A percentile compares a stretch with the other conserved stretches of the same genome.
Evolutionary conservation across 2,113 vertebrate species (phyloP).

Genomic region (Protobothrops flavoviridis): DNA sequence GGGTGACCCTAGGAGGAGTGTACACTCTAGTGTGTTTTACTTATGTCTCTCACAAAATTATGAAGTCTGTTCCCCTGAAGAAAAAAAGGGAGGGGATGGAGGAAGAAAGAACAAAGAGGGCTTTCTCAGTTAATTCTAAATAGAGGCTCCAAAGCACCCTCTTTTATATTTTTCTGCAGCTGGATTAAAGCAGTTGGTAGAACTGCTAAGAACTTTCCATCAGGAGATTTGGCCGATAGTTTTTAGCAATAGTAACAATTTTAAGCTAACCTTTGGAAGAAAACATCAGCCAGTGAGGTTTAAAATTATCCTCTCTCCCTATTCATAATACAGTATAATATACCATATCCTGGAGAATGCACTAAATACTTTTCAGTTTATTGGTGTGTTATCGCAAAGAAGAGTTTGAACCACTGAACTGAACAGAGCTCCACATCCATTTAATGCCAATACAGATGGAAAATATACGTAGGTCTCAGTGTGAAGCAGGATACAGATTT

Average conservation of each 20-base stretch:
- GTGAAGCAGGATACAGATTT: neutral
- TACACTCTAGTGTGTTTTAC: neutral
- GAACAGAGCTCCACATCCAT: rapidly evolving
- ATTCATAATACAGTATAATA: neutral
- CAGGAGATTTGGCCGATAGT: neutral
- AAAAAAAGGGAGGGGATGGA: neutral
- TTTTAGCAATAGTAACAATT: neutral
- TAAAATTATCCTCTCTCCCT: neutral
- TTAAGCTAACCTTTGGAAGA: neutral
- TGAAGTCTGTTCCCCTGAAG: neutral
- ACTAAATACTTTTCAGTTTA: neutral
- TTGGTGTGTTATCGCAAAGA: neutral
- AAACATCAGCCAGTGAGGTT: neutral
- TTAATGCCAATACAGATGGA: neutral
- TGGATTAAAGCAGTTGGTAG: neutral
- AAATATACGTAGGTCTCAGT: neutral
- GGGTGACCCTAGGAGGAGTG: neutral
- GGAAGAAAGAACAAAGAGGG: neutral
- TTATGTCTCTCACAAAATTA: neutral
- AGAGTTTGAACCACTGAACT: rapidly evolving
- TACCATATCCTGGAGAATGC: rapidly evolving
- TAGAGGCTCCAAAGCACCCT: neutral
- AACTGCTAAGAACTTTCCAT: neutral
- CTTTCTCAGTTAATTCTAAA: neutral
- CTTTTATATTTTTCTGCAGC: neutral